Conservation (phyloP, 2,888 invertebrate genomes). For the Dromius quadrimaculatus region DNA sequence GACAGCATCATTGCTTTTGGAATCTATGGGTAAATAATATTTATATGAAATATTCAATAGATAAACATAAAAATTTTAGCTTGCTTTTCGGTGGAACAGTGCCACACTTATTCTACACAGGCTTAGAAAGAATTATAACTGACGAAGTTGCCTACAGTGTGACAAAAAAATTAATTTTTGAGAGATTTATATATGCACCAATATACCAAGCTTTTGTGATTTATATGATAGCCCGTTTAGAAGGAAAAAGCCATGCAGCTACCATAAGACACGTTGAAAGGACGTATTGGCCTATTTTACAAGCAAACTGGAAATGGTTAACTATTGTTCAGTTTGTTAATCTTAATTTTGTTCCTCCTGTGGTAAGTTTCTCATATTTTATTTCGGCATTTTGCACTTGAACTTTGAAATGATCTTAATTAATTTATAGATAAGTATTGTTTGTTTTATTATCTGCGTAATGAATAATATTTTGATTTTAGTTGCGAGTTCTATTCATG, state of each 20-base stretch:
- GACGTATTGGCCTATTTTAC: constrained; percentile 75
- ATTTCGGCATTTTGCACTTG: no score
- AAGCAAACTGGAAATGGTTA: constrained; percentile 82
- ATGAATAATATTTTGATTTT: no score
- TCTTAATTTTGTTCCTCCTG: constrained; percentile 80
- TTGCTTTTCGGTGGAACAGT: constrained; percentile 84
- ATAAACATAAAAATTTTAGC: constrained; percentile 63
- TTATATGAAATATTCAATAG: constrained; percentile 34
- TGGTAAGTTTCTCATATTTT: no score
- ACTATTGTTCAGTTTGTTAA: constrained; percentile 82
- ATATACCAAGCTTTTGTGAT: constrained; percentile 80
- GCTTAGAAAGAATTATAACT: constrained; percentile 73
- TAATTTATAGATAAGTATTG: no score
- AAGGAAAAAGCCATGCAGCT: constrained; percentile 78
- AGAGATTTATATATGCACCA: constrained; percentile 79
- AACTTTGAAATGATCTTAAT: no score
- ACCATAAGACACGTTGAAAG: constrained; percentile 74
- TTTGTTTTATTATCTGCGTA: no score
- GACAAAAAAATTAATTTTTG: constrained; percentile 76
- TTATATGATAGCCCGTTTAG: constrained; percentile 80
- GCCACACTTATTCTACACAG: constrained; percentile 82
- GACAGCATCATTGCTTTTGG: constrained; percentile 81
- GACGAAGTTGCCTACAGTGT: constrained; percentile 67
- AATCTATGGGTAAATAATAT: constrained; percentile 75
- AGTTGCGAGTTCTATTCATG: constrained; percentile 81